A percentile compares a stretch with the other conserved stretches of the same genome.
Evolutionary conservation across 2,113 vertebrate genomes (phyloP).

Genomic region (Bettongia penicillata): DNA sequence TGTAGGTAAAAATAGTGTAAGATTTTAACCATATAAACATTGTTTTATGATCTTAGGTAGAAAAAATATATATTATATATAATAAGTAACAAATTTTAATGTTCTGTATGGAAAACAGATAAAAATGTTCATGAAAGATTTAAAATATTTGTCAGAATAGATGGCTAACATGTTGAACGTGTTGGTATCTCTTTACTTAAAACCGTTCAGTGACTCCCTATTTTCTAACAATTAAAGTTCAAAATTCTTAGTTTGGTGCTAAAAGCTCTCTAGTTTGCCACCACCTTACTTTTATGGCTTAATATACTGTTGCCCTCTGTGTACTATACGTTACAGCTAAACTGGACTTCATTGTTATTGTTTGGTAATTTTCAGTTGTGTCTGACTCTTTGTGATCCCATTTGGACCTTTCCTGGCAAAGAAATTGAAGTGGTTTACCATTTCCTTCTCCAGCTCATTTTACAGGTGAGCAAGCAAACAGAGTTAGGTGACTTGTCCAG

Average conservation of each 20-base stretch:
- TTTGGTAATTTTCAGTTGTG: too few species aligned
- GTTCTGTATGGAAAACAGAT: neutral
- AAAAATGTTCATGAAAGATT: neutral
- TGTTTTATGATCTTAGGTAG: neutral
- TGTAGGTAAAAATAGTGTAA: slow-evolving; percentile 28
- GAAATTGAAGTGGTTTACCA: too few species aligned
- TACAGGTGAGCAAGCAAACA: too few species aligned
- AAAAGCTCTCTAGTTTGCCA: neutral
- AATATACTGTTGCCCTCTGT: neutral
- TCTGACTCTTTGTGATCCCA: too few species aligned
- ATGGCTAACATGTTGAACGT: neutral
- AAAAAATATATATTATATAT: neutral
- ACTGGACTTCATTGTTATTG: too few species aligned
- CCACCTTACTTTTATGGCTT: too few species aligned
- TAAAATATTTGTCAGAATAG: neutral
- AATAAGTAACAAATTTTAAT: neutral
- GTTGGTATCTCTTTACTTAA: neutral
- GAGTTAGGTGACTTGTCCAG: too few species aligned
- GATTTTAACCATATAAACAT: neutral
- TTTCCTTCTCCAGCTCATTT: too few species aligned
- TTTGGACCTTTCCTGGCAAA: too few species aligned
- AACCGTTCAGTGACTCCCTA: neutral
- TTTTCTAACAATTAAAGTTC: neutral
- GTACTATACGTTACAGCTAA: too few species aligned
- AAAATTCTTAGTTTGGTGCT: neutral